Evolutionary conservation across 2,888 invertebrate species (phyloP), one percentile per base, ranked within the genome.

Genomic region (Timandra comae): DNA sequence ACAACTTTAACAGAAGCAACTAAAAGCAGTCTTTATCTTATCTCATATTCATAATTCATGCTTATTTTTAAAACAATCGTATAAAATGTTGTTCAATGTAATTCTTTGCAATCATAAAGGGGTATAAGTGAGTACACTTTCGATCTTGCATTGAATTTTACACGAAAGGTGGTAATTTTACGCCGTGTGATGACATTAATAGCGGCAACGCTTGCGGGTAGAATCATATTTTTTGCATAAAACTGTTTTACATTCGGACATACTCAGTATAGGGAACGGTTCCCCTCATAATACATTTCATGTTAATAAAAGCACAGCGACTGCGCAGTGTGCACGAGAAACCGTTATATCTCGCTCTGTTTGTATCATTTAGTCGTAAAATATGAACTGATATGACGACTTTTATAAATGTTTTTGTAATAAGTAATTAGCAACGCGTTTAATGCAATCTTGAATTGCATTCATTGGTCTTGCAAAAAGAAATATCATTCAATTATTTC

Each of bases 141-240:
- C 68, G 69, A 75, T 78, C 53, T 70, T 52, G 52, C 61, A 77
- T 80, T 77, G 64, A 79, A 76, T 78, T 79, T 74, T 72, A 72
- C 69, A 73, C 71, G 72, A 72, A 76, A 77, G 73, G 65, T 68
- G 72, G 72, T 68, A 75, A 85, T 85, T 82, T 84, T 82, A 74
- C 78, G 79, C 63, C 46, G 57, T 51, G 57, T 77, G 81, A 74
- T 71, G 73, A 74, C 73, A 78, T 72, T 84, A 84, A 84, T 78
- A 65, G 71, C 60, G 41, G 49, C 56, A 38, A 63, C 63, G 57
- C 52, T 60, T 52, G 57, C 49, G 51, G 49, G 62, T 57, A 63
- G 58, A 70, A 69, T 58, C 65, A 64, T 71, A 60, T 70, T 73
- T 75, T 74, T 76, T 69, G 65, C 66, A 69, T 65, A 59, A 64